Evolutionary conservation across 2,888 invertebrate genomes (phyloP), one percentile per base, ranked within the genome.

Genomic region (Calliphora vomitoria): DNA sequence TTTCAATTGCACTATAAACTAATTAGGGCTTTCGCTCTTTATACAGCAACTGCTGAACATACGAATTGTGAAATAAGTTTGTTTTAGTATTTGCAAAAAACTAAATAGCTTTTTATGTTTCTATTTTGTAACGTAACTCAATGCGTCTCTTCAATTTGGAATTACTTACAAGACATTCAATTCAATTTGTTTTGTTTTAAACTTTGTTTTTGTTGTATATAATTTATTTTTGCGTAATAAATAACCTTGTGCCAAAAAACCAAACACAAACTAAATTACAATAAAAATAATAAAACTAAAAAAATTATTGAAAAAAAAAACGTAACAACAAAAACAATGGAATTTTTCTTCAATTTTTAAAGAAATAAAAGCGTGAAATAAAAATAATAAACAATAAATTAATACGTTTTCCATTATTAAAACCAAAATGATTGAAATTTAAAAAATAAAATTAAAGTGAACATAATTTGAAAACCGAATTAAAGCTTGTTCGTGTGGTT

Each of bases 211-310:
- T 80, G 25, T 80, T 72, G 53, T 82, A 68, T 78, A 64, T 64
- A 6, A 62, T 78, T 86, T 82, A 50, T 69, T 68, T 82, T 83
- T 86, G 75, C 83, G 83, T 76, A 83, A 86, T 76, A 68, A 83
- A 80, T 71, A 86, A 86, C 86, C 86, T 86, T 86, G 86, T 86
- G 83, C 83, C 75, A 83, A 80, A 83, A 85, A 86, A 69, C 75
- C 74, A 85, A 75, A 80, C 58, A 47, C 38, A 69, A 69, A 85
- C 44, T 20, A 81, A 62, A 75, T 75, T 47, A 41, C 64, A 81
- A 85, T 55, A 64, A 76, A 58, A 47, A 66, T 41, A n/a, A 13
- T 53, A 44, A 76, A 66, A 41, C n/a, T n/a, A n/a, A 50, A 75
- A 64, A 47, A 53, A 50, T 50, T 53, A 64, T 50, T 69, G 47